These are phyloP conservation scores for Zoanthus sansibaricus DNA, from an alignment of 92 coral and sea anemone genomes.

Conservation along the genomic window DNA sequence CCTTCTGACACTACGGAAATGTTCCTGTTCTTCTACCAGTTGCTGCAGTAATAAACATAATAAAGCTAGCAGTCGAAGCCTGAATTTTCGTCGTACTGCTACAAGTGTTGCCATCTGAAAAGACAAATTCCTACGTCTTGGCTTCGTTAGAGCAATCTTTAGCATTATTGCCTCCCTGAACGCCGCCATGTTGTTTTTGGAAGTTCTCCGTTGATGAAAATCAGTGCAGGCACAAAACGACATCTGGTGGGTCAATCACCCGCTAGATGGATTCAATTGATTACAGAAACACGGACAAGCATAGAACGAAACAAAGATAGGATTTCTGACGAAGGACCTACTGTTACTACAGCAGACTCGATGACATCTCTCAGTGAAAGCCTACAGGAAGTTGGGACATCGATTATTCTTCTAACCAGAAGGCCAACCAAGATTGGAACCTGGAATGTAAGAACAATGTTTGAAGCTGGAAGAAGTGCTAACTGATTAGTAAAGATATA, in stretches of 20 bases:
- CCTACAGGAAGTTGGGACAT: too few relatives aligned
- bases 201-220: constrained; percentile 45
- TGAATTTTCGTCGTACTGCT: constrained; percentile 41
- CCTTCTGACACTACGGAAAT: not conserved
- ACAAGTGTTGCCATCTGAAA: constrained; percentile 46
- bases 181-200: constrained; percentile 40
- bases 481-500: too few relatives aligned
- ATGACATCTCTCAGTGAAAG: too few relatives aligned
- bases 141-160: not conserved
- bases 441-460: too few relatives aligned
- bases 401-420: too few relatives aligned
- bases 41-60: constrained; percentile 43
- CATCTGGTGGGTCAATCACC: not conserved
- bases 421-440: too few relatives aligned
- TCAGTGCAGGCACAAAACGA: constrained; percentile 50
- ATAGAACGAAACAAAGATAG: too few relatives aligned
- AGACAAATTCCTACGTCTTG: not conserved
- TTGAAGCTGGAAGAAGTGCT: too few relatives aligned
- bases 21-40: constrained; percentile 41
- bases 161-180: constrained; percentile 4
- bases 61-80: constrained; percentile 48
- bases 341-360: too few relatives aligned
- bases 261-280: too few relatives aligned
- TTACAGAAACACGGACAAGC: too few relatives aligned
- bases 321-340: too few relatives aligned